phyloP scores from a whole-genome alignment of 64 coral and sea anemone genomes.

The Platygyra sinensis region DNA sequence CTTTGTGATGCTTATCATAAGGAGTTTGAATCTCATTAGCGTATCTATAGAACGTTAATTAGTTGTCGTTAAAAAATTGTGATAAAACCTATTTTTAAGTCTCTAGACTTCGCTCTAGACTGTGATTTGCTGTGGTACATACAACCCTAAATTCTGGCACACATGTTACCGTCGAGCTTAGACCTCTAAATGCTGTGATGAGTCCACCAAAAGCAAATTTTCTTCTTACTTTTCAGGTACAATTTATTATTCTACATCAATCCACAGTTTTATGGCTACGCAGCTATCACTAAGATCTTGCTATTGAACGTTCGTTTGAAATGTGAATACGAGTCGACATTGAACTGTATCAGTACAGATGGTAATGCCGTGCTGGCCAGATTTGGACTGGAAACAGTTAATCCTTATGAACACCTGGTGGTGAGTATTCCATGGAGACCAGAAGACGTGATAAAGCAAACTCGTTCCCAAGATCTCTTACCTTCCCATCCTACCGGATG shows the following conservation, averaged over 20 bases:
- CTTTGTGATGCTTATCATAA: too few species aligned
- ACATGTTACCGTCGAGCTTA: too few species aligned
- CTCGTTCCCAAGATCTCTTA: too few species aligned
- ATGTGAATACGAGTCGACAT: constrained; percentile 69
- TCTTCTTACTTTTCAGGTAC: constrained; percentile 45
- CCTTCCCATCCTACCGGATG: too few species aligned
- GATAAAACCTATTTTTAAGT: too few species aligned
- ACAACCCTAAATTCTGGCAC: too few species aligned
- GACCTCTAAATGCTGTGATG: too few species aligned
- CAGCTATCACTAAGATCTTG: constrained; percentile 71
- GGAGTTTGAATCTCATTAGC: too few species aligned
- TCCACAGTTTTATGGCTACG: constrained; percentile 73
- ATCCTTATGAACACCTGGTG: constrained; percentile 64
- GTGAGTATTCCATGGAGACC: constrained; percentile 20
- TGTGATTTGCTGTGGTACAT: too few species aligned
- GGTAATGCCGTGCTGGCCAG: constrained; percentile 65
- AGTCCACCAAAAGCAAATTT: not conserved
- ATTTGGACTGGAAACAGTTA: constrained; percentile 69
- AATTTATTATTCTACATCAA: constrained; percentile 72
- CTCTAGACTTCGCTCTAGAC: too few species aligned
- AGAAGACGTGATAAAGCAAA: not conserved
- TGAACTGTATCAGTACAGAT: constrained; percentile 72
- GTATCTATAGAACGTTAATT: too few species aligned
- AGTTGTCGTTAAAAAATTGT: too few species aligned
- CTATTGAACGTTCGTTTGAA: constrained; percentile 48